A percentile compares a stretch with the other conserved stretches of the same genome.
Conservation (phyloP, 2,797 vertebrate genomes). For the Hyperoplus immaculatus region DNA sequence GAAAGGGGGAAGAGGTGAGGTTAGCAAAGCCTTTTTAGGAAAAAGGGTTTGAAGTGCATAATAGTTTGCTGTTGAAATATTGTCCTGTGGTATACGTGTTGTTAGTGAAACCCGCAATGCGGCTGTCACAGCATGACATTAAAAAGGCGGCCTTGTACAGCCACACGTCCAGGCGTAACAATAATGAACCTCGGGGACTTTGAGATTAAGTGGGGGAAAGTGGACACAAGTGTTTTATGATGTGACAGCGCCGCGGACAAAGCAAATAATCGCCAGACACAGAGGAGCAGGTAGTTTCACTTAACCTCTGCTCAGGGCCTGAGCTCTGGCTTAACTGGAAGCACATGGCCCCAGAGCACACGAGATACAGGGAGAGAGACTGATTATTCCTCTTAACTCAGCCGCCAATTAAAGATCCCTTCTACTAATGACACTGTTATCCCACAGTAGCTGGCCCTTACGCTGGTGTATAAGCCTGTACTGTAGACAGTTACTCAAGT, state of each 20-base stretch:
- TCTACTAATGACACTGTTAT: slow-evolving; percentile 49
- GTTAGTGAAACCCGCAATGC: slow-evolving; percentile 54
- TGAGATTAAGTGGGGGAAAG: slow-evolving; percentile 61
- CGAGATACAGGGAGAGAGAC: slow-evolving; percentile 58
- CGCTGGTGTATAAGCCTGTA: slow-evolving; percentile 1
- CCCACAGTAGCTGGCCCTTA: slow-evolving; percentile 44
- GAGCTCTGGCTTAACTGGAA: slow-evolving; percentile 81
- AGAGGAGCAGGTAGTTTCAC: slow-evolving; percentile 86
- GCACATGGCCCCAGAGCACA: slow-evolving; percentile 77
- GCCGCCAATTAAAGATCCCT: slow-evolving; percentile 61
- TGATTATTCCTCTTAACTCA: slow-evolving; percentile 58
- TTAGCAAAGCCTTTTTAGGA: slow-evolving; percentile 18
- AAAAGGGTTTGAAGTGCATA: slow-evolving; percentile 51
- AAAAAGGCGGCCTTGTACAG: slow-evolving; percentile 72
- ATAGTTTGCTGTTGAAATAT: slow-evolving; percentile 68
- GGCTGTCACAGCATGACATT: slow-evolving; percentile 73
- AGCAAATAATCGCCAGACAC: slow-evolving; percentile 85
- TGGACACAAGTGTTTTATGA: slow-evolving; percentile 84
- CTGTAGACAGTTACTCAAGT: slow-evolving; percentile 51
- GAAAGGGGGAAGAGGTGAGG: neutral
- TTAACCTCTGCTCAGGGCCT: slow-evolving; percentile 81
- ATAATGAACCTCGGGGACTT: slow-evolving; percentile 79
- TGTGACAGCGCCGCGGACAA: slow-evolving; percentile 79
- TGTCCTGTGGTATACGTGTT: slow-evolving; percentile 31
- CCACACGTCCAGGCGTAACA: slow-evolving; percentile 80